Percentiles rank a stretch among this genome's conserved stretches.
phyloP scores from a whole-genome alignment of 2,797 vertebrate genomes.

The Scarus forsteni region DNA sequence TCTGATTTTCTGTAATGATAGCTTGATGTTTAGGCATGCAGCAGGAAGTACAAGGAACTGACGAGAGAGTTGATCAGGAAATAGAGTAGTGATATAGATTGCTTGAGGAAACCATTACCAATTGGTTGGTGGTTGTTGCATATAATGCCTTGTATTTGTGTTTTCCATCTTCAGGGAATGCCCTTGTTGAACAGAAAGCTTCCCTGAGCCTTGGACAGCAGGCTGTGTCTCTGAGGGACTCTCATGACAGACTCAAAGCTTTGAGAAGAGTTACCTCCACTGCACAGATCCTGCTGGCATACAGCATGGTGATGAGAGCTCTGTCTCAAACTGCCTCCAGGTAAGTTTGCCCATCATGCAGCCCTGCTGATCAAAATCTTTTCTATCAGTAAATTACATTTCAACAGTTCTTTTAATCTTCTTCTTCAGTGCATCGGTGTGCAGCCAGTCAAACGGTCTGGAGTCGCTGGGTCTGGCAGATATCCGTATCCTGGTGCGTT shows the following conservation, averaged over 20 bases:
- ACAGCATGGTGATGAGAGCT: constrained; percentile 87
- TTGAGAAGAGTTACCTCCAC: constrained; percentile 84
- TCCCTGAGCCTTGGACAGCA: constrained; percentile 86
- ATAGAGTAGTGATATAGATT: too few relatives aligned
- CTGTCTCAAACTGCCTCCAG: constrained; percentile 86
- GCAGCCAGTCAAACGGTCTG: constrained; percentile 82
- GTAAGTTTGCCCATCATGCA: constrained; percentile 50
- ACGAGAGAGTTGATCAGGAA: too few relatives aligned
- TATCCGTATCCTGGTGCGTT: constrained; percentile 85
- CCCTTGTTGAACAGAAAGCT: constrained; percentile 77
- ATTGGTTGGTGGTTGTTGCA: background rate
- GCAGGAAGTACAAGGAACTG: too few relatives aligned
- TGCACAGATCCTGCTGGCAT: constrained; percentile 86
- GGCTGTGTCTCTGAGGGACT: constrained; percentile 82
- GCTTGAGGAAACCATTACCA: too few relatives aligned
- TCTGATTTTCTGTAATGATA: too few relatives aligned
- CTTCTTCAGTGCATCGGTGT: constrained; percentile 72
- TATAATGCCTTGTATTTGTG: background rate
- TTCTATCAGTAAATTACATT: background rate
- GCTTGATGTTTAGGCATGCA: too few relatives aligned
- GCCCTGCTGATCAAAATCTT: fast-evolving
- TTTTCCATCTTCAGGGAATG: constrained; percentile 64
- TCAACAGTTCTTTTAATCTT: constrained; percentile 14
- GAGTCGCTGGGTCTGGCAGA: constrained; percentile 87
- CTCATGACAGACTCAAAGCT: constrained; percentile 84